phyloP scores from a whole-genome alignment of 2,888 invertebrate genomes.

The Prenolepis imparis region DNA sequence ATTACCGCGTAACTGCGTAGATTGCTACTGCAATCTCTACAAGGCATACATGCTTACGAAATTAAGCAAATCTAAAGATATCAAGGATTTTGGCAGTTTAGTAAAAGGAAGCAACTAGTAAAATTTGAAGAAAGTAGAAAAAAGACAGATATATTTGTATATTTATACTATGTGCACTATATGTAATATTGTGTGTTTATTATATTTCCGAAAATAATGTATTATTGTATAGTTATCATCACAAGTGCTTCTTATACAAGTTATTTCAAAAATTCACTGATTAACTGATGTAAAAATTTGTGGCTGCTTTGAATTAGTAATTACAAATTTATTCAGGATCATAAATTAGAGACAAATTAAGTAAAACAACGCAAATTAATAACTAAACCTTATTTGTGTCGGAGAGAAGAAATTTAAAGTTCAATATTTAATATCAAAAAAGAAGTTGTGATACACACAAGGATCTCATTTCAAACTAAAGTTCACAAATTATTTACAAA shows the following conservation, averaged over 20 bases:
- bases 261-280: neutral
- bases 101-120: neutral
- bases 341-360: neutral
- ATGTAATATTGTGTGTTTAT: neutral
- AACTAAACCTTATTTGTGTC: neutral
- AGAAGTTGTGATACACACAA: neutral
- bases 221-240: neutral
- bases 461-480: neutral
- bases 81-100: neutral
- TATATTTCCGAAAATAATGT: neutral
- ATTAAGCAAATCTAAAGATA: neutral
- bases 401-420: neutral
- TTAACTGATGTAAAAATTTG: neutral
- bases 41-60: neutral
- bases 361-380: neutral
- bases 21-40: slow-evolving; percentile 30
- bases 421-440: neutral
- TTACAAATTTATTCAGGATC: neutral
- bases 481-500: neutral
- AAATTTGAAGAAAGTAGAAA: neutral
- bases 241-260: neutral
- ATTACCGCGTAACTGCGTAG: slow-evolving; percentile 17
- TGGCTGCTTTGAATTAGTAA: neutral
- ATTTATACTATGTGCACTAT: neutral
- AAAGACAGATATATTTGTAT: neutral